Evolutionary conservation across 1,140 invertebrate genomes (phyloP).

Genomic region (Megalopta genalis): DNA sequence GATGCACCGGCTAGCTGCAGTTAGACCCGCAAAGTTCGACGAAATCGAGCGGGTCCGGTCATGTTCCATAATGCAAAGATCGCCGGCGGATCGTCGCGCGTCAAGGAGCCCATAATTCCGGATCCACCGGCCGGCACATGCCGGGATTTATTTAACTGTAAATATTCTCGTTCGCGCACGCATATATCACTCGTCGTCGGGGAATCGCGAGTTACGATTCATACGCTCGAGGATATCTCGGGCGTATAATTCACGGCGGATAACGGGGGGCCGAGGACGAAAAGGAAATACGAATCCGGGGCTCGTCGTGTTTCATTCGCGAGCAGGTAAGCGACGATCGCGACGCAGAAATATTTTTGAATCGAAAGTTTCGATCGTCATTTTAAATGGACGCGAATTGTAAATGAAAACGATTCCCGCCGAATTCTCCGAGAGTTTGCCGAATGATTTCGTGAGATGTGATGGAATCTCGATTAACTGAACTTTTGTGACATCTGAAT

Average conservation of each 20-base stretch:
- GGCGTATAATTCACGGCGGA: neutral
- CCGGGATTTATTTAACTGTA: conserved; percentile 1
- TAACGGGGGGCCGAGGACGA: neutral
- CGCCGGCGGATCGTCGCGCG: neutral
- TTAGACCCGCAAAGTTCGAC: neutral
- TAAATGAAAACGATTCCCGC: too few species aligned
- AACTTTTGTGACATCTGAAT: too few species aligned
- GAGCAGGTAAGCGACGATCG: neutral
- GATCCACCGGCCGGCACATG: neutral
- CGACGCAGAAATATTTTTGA: too few species aligned
- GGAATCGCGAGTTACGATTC: too few species aligned
- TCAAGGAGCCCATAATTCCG: neutral
- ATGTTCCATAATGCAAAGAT: too few species aligned
- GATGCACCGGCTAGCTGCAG: too few species aligned
- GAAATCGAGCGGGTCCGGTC: too few species aligned
- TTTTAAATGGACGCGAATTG: too few species aligned
- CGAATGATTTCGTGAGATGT: too few species aligned
- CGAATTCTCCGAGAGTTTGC: too few species aligned
- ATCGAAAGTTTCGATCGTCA: too few species aligned
- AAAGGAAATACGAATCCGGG: neutral
- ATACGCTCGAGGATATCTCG: neutral
- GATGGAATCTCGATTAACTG: too few species aligned
- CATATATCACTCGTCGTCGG: neutral
- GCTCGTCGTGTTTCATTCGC: neutral
- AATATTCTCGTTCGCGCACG: neutral